phyloP scores from a whole-genome alignment of 2,888 invertebrate species.

The Xanthorhoe designata region DNA sequence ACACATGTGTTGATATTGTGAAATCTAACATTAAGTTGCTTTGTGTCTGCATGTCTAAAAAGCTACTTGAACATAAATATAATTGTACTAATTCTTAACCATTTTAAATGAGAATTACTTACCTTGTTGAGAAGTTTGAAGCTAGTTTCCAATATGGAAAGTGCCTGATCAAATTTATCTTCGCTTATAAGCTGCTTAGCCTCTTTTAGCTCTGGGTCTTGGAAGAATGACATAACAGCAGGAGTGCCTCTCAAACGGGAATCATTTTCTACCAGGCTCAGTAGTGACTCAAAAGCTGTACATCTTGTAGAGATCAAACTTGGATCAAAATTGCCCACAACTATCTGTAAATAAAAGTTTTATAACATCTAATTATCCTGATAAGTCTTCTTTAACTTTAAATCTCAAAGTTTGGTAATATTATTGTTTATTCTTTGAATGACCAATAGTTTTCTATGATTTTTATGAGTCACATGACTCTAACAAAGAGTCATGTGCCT shows the following conservation, averaged over 20 bases:
- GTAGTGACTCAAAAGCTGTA: slow-evolving; percentile 87
- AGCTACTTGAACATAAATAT: not conserved
- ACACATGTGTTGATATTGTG: too few species aligned
- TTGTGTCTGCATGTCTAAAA: too few species aligned
- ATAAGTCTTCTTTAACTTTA: too few species aligned
- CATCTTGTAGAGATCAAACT: slow-evolving; percentile 88
- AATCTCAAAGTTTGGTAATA: too few species aligned
- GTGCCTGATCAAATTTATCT: slow-evolving; percentile 86
- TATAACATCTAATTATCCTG: not conserved
- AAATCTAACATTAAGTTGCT: too few species aligned
- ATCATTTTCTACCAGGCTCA: slow-evolving; percentile 84
- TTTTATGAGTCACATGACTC: not conserved
- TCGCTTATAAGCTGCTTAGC: slow-evolving; percentile 86
- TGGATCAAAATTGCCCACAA: slow-evolving; percentile 90
- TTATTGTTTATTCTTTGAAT: too few species aligned
- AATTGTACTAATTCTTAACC: not conserved
- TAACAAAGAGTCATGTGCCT: not conserved
- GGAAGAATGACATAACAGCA: slow-evolving; percentile 87
- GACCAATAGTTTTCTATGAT: not conserved
- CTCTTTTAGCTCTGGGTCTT: slow-evolving; percentile 87
- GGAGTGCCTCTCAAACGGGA: slow-evolving; percentile 85
- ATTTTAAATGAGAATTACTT: slow-evolving; percentile 15
- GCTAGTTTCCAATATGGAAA: slow-evolving; percentile 87
- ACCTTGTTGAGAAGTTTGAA: slow-evolving; percentile 87
- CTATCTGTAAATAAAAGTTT: slow-evolving; percentile 66